Percentiles rank a stretch among this genome's conserved stretches.
These are phyloP conservation scores for Drosophila equinoxialis DNA, from an alignment of 1,140 invertebrate species.

Conservation along the genomic window DNA sequence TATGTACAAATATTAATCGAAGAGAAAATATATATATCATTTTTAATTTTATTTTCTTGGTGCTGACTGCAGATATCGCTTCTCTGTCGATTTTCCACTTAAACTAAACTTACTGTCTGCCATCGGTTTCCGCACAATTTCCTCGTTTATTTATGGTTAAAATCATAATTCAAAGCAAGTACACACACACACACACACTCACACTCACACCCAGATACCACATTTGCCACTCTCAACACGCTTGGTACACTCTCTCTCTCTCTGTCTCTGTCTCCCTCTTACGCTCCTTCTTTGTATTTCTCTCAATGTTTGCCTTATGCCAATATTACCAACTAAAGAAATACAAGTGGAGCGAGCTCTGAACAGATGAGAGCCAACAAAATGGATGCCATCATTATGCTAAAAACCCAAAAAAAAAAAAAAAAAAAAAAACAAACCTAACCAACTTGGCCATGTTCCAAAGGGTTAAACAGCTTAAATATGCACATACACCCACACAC, in stretches of 20 bases:
- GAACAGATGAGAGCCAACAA: slow-evolving; percentile 1
- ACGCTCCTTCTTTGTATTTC: background rate
- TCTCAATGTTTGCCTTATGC: background rate
- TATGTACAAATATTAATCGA: background rate
- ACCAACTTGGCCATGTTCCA: slow-evolving; percentile 23
- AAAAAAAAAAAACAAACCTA: background rate
- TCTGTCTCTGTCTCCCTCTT: background rate
- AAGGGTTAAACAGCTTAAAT: slow-evolving; percentile 50
- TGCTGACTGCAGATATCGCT: slow-evolving; percentile 14
- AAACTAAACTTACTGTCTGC: slow-evolving; percentile 17
- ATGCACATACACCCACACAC: slow-evolving; percentile 24
- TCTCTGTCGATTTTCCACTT: slow-evolving; percentile 27
- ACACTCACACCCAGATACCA: slow-evolving; percentile 6
- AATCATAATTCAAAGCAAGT: slow-evolving; percentile 40
- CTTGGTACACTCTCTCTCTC: too few relatives aligned
- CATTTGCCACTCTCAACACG: slow-evolving; percentile 5
- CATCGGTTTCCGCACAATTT: slow-evolving; percentile 51
- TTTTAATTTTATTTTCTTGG: too few relatives aligned
- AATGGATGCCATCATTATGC: slow-evolving; percentile 10
- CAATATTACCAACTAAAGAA: slow-evolving; percentile 9
- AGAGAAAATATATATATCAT: too few relatives aligned
- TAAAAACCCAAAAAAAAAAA: background rate
- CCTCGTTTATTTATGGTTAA: slow-evolving; percentile 50
- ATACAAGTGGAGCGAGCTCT: background rate
- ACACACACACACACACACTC: background rate